phyloP scores from a whole-genome alignment of 2,888 invertebrate species.

The Hydroisotoma schaefferi region DNA sequence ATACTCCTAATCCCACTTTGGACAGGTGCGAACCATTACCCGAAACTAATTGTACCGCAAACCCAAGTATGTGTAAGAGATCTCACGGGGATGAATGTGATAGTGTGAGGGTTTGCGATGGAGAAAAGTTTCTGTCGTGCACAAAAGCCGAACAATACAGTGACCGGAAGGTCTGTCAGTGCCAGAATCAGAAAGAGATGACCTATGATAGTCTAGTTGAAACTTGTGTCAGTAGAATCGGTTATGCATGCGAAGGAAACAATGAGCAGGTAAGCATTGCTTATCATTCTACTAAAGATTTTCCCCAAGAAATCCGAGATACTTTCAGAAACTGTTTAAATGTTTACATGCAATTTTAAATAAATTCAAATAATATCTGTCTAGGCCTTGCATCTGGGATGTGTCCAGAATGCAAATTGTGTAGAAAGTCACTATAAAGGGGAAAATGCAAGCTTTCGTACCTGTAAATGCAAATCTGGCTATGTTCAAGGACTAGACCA shows the following conservation, averaged over 20 bases:
- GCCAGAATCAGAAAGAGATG: neutral
- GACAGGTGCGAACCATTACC: no score
- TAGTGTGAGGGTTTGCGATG: no score
- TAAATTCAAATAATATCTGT: no score
- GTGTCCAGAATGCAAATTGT: neutral
- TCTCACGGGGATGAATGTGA: no score
- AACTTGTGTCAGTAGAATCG: neutral
- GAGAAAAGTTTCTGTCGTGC: constrained; percentile 9
- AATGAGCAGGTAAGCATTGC: no score
- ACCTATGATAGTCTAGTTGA: neutral
- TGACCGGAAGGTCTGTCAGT: neutral
- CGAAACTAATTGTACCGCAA: no score
- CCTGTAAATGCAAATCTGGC: neutral
- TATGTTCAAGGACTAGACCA: neutral
- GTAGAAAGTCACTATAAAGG: neutral
- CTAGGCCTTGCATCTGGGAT: neutral
- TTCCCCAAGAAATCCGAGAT: no score
- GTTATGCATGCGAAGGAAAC: neutral
- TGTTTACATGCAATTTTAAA: no score
- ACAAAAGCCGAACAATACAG: neutral
- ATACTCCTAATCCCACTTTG: no score
- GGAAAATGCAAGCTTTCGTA: neutral
- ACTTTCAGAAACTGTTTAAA: no score
- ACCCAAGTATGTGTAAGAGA: no score
- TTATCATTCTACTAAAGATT: no score